These are phyloP conservation scores for Trematocara unimaculatum DNA, from an alignment of 2,113 vertebrate genomes.

Conservation along the genomic window DNA sequence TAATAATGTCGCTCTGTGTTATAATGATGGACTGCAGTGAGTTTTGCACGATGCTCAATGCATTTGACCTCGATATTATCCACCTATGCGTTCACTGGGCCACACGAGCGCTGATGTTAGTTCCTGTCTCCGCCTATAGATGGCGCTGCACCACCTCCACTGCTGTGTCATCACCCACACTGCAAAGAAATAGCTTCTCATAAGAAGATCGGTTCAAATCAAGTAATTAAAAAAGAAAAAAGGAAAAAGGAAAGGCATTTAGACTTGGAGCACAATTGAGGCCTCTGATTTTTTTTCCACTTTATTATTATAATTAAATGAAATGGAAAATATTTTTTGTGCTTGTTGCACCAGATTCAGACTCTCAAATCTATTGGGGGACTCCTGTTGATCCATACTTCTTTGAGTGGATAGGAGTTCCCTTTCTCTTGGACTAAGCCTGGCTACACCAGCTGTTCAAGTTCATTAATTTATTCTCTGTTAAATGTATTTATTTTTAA, in stretches of 20 bases:
- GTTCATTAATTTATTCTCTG: not conserved
- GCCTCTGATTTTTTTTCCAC: not conserved
- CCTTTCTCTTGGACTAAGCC: not conserved
- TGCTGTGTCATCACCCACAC: not conserved
- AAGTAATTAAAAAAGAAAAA: not conserved
- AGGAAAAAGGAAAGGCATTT: not conserved
- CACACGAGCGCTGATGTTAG: not conserved
- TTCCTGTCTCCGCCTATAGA: conserved; percentile 20
- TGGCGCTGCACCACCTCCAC: conserved; percentile 53
- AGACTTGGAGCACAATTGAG: not conserved
- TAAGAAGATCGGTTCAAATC: not conserved
- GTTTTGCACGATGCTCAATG: not conserved
- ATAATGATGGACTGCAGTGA: not conserved
- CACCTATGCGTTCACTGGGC: not conserved
- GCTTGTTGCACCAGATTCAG: not conserved
- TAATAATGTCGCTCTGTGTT: not conserved
- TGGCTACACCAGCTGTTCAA: not conserved
- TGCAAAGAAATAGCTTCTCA: not conserved
- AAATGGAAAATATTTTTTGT: not conserved
- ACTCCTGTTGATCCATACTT: not conserved
- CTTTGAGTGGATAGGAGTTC: not conserved
- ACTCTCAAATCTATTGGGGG: not conserved
- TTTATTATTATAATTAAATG: not conserved
- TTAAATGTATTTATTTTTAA: not conserved
- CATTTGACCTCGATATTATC: conserved; percentile 30